Evolutionary conservation across 2,797 vertebrate species (phyloP), one percentile per base, ranked within the genome.

Genomic region (Catostomus latipinnis): DNA sequence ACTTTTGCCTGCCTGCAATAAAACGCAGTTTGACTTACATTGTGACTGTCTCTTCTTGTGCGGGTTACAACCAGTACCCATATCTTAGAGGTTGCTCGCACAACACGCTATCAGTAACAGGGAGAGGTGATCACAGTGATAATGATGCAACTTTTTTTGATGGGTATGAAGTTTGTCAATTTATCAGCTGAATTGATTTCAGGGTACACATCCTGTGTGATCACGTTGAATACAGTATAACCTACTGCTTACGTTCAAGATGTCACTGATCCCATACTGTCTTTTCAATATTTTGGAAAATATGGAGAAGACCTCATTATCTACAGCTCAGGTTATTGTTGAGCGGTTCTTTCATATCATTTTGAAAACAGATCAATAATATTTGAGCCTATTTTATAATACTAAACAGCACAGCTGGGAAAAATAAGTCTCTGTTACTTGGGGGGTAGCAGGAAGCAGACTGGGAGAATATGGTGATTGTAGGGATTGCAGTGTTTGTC

Each of bases 401-500:
- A 58, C 66, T 71, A 10, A 74, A 14, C 52, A 78, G 67, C 45
- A 22, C 58, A 74, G 74, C 45, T 12, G 75, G 76, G 54, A 43
- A 46, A 56, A 52, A 48, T 53, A 57, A 70, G 18, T 70, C 48
- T 74, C 22, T 7, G 48, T 78, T 68, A 76, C 76, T 66, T 67
- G 46, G 22, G 70, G 71, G 79, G 67, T 62, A 73, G 77, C 76
- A 62, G 65, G 80, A 72, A 49, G 45, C 11, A 57, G 48, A 54
- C 57, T 57, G 60, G 70, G 49, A 65, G 79, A 84, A 81, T 75
- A 87, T 87, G 84, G 84, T 89, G 81, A 90, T 80, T 80, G 87
- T 88, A 84, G 88, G 79, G 86, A 88, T 72, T 88, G 87, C 88
- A 88, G 89, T 90, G 90, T 92, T 93, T 90, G 85, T 89, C 91